Evolutionary conservation across 2,113 vertebrate species (phyloP), one percentile per base, ranked within the genome.

Genomic region (Columba janthina): DNA sequence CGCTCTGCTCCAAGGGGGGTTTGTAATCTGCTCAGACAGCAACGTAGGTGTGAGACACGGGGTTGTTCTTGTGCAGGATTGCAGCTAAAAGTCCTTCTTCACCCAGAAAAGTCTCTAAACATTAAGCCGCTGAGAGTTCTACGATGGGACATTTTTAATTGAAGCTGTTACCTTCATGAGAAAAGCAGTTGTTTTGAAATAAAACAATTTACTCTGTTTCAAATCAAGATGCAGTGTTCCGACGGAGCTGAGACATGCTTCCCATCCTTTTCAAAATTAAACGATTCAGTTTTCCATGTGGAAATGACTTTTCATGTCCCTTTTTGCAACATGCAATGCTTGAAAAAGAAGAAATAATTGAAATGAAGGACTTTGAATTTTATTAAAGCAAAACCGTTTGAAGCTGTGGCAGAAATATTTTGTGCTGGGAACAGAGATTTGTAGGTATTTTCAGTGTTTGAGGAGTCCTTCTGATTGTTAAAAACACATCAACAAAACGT

Each of bases 31-130:
- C 53, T 71, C 34, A 36, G 69, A 8, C 28, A 71, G 70, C 65
- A 57, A 15, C 0, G 0, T 3, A n/a, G 34, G 15, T 17, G 57
- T 38, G 75, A 25, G 20, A 50, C 44, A 46, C 0, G 0, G 57
- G 51, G 34, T 32, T 3, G 18, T 6, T 53, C 60, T 56, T 15
- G 66, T 25, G 11, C 53, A 24, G 28, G 66, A 9, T 7, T 26
- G 50, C n/a, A 20, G n/a, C 1, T 0, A 34, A 51, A 7, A 14
- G 16, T 69, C 61, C 36, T 72, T 2, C 61, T 50, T 70, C 54
- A 20, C 29, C 19, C 24, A 75, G 29, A 32, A 20, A 70, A 1
- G 28, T 26, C 32, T 67, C 29, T 26, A 42, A 65, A 38, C 2
- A 7, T 21, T 8, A 38, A 78, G 5, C 3, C 0, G 0, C 16